Percentiles rank a stretch among this genome's conserved stretches.
Evolutionary conservation across 1,140 invertebrate genomes (phyloP).

Genomic region (Ridgeia piscesae): DNA sequence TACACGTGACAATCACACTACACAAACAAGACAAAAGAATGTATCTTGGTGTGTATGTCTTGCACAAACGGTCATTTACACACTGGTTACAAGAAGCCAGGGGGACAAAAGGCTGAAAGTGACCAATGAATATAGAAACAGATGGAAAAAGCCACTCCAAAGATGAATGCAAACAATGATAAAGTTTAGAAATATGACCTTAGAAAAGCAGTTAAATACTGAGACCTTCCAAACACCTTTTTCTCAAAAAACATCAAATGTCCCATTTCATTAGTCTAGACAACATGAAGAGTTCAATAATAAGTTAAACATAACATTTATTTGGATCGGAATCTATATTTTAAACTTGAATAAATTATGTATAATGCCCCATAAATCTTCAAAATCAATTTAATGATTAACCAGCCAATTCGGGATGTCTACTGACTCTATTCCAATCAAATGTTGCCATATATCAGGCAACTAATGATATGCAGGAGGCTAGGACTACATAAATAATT

Average conservation of each 20-base stretch:
- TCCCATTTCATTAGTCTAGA: neutral
- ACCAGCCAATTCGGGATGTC: no score
- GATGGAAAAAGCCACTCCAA: neutral
- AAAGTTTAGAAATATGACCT: neutral
- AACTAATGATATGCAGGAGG: no score
- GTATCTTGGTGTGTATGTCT: neutral
- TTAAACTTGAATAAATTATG: no score
- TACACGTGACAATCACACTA: neutral
- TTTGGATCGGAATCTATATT: no score
- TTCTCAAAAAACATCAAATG: neutral
- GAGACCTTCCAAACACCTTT: neutral
- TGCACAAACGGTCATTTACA: neutral
- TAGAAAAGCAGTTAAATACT: neutral
- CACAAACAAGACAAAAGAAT: neutral
- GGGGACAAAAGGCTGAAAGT: neutral
- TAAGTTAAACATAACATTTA: no score
- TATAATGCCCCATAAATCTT: no score
- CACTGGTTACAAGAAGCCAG: neutral
- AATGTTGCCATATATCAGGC: no score
- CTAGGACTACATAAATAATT: no score
- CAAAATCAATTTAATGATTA: no score
- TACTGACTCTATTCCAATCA: no score
- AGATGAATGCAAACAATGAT: neutral
- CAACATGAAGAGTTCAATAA: no score
- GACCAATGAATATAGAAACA: neutral